Conservation (phyloP, 2,113 vertebrate genomes). For the Salvelinus alpinus region DNA sequence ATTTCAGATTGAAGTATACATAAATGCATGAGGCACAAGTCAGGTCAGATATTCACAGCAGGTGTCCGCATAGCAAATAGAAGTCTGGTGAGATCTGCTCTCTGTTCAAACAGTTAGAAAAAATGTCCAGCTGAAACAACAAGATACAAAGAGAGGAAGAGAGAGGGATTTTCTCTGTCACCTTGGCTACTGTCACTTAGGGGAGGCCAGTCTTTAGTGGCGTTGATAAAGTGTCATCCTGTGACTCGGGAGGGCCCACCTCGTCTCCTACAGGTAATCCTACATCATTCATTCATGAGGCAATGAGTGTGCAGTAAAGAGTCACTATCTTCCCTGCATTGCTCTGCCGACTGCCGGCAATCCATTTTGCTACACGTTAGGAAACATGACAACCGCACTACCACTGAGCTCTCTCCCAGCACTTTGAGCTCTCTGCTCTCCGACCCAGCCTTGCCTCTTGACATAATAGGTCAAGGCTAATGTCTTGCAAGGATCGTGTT, state of each 20-base stretch:
- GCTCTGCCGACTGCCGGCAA: conserved; percentile 56
- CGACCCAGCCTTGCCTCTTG: conserved; percentile 40
- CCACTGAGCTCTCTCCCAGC: conserved; percentile 52
- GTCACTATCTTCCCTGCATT: conserved; percentile 56
- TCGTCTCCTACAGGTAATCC: conserved; percentile 75
- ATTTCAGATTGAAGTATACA: too few relatives aligned
- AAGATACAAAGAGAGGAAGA: background rate
- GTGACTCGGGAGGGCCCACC: conserved; percentile 50
- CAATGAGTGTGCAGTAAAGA: conserved; percentile 69
- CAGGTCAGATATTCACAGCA: too few relatives aligned
- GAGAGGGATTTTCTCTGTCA: conserved; percentile 12
- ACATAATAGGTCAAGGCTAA: too few relatives aligned
- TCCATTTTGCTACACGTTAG: conserved; percentile 70
- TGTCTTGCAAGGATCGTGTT: conserved; percentile 11
- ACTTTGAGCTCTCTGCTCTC: too few relatives aligned
- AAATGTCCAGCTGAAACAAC: background rate
- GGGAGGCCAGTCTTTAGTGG: background rate
- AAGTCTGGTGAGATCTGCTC: too few relatives aligned
- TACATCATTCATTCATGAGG: conserved; percentile 73
- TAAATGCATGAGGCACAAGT: too few relatives aligned
- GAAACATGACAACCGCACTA: conserved; percentile 69
- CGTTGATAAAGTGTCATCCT: conserved; percentile 37
- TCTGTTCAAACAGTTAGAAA: too few relatives aligned
- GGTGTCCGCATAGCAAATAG: too few relatives aligned
- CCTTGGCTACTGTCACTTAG: conserved; percentile 20